Conservation (phyloP, 2,888 invertebrate species). For the Cacoxenus indagator region DNA sequence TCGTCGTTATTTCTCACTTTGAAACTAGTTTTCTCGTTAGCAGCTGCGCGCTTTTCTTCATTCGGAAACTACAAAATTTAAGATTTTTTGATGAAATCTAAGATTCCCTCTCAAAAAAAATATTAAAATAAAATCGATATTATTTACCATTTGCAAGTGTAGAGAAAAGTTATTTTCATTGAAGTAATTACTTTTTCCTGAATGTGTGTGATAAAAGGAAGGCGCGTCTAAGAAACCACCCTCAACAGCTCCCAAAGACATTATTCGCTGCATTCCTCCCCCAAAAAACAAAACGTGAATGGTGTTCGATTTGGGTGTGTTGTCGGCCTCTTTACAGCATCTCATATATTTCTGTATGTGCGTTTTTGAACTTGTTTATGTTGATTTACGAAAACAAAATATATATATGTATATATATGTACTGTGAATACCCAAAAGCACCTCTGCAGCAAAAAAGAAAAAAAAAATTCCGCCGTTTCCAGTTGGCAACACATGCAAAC, state of each 20-base stretch:
- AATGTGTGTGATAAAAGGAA: conserved; percentile 35
- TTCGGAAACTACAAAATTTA: conserved; percentile 29
- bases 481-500: conserved; percentile 50
- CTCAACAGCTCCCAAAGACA: conserved; percentile 31
- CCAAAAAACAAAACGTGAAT: not conserved
- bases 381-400: conserved; percentile 20
- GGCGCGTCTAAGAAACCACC: conserved; percentile 49
- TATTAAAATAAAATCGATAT: conserved; percentile 63
- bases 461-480: conserved; percentile 26
- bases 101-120: too few species aligned
- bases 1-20: conserved; percentile 25
- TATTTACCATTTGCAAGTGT: conserved; percentile 52
- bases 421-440: too few species aligned
- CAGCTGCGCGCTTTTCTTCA: conserved; percentile 39
- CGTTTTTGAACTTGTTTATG: conserved; percentile 29
- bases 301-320: not conserved
- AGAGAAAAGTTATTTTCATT: conserved; percentile 41
- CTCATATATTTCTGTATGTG: conserved; percentile 5
- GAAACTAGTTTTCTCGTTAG: conserved; percentile 51
- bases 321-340: conserved; percentile 45
- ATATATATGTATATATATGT: too few species aligned
- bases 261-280: not conserved
- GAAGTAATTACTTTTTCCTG: conserved; percentile 45
- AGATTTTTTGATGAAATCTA: too few species aligned
- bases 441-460: too few species aligned